Evolutionary conservation across 2,888 invertebrate genomes (phyloP), one percentile per base, ranked within the genome.

Genomic region (Chrysotoxum bicinctum): DNA sequence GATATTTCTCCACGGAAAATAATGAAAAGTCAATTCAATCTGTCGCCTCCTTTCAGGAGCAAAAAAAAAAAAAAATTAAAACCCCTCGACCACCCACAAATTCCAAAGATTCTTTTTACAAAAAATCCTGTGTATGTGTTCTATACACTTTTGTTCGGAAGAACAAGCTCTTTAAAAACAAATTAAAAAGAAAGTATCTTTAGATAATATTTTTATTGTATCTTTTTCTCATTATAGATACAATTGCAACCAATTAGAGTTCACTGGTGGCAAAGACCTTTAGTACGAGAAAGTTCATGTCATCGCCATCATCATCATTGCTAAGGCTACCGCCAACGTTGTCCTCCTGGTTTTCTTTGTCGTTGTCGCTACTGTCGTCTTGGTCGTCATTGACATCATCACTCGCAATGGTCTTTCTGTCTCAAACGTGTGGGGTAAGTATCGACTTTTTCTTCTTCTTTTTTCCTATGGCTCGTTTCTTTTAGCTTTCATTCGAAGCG

Each of bases 191-290:
- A 56, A 69, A 73, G 58, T 73, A 14, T 43, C 37, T 62, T 37
- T 23, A 70, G 45, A 58, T 26, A 26, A 3, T 74, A 56, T 56
- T 72, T 75, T 75, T 68, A 75, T 72, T 84, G 70, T 84, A 66
- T 84, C 75, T 64, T 75, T 84, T 84, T 84, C 80, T 80, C 84
- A 72, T 84, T 84, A 75, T 48, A 84, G 84, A 79, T 72, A 84
- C 79, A 84, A 79, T 80, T 80, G 84, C 75, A 74, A 43, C 56
- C 84, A 84, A 84, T 84, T 84, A 75, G 75, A 66, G 84, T 75
- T 79, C 64, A 66, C 37, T 84, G 58, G 70, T 75, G 79, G 70
- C 75, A 70, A 60, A 75, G 84, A 84, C 43, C 64, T 50, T 66
- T 75, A 12, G 23, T 64, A 21, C 48, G 78, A 69, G 74, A 56